A percentile compares a stretch with the other conserved stretches of the same genome.
phyloP scores from a whole-genome alignment of 2,113 vertebrate genomes.

The Ceuthmochares aereus region DNA sequence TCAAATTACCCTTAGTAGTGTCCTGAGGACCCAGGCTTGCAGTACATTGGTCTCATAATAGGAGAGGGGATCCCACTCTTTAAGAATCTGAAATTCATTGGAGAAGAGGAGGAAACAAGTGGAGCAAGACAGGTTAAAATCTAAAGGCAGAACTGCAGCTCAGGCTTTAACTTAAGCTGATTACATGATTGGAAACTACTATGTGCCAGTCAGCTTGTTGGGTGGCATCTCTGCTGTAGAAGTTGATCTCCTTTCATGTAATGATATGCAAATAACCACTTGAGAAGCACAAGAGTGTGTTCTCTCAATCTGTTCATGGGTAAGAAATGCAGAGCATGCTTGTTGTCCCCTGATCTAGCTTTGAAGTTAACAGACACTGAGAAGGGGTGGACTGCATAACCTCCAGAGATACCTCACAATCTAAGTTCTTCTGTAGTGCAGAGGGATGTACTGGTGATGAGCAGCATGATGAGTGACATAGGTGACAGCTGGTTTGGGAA shows the following conservation, averaged over 20 bases:
- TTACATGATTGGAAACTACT: not conserved
- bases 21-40: not conserved
- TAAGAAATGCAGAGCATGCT: not conserved
- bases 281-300: not conserved
- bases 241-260: not conserved
- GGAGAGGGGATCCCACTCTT: not conserved
- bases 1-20: not conserved
- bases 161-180: not conserved
- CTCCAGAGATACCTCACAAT: not conserved
- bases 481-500: not conserved
- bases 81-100: not conserved
- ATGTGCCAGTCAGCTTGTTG: not conserved
- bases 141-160: not conserved
- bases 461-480: not conserved
- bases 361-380: not conserved
- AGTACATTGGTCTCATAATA: not conserved
- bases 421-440: not conserved
- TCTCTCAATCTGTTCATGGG: not conserved
- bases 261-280: not conserved
- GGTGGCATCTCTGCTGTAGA: not conserved
- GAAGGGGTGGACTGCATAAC: not conserved
- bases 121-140: not conserved
- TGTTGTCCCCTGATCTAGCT: not conserved
- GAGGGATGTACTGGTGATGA: accelerated
- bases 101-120: not conserved